Conservation (phyloP, 2,888 invertebrate genomes). For the Dasypogon diadema region DNA sequence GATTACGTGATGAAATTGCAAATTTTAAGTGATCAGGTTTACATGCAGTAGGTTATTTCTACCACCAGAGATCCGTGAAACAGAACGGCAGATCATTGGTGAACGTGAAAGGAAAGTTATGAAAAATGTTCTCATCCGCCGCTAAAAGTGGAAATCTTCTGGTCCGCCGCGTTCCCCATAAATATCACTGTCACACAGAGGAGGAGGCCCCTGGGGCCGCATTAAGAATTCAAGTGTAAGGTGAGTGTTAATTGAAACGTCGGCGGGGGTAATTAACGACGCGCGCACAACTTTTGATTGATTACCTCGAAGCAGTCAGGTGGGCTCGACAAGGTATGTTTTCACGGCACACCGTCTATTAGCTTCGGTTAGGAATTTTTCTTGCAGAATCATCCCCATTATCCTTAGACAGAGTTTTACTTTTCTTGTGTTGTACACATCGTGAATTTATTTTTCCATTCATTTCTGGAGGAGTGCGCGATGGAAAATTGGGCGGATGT, state of each 20-base stretch:
- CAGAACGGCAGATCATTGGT: no score
- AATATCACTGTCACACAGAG: no score
- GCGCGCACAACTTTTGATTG: slow-evolving; percentile 26
- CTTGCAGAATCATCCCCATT: background rate
- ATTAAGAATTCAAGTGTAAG: slow-evolving; percentile 15
- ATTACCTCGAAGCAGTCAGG: slow-evolving; percentile 17
- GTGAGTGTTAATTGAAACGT: slow-evolving; percentile 31
- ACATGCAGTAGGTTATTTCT: no score
- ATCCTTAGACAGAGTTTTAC: background rate
- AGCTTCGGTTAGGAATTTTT: slow-evolving; percentile 2
- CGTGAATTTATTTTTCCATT: slow-evolving; percentile 36
- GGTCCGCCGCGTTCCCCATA: no score
- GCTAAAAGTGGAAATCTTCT: no score
- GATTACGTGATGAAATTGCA: no score
- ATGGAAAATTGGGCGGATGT: background rate
- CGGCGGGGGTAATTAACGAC: slow-evolving; percentile 20
- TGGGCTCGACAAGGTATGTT: background rate
- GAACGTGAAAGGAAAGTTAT: no score
- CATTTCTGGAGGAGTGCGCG: background rate
- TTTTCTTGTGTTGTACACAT: background rate
- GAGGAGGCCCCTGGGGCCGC: background rate
- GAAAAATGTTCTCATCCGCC: no score
- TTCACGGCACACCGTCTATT: slow-evolving; percentile 14
- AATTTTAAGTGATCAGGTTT: no score
- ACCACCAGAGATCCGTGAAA: no score